These are phyloP conservation scores for Scolopax mira DNA, from an alignment of 2,113 vertebrate genomes.

Conservation along the genomic window DNA sequence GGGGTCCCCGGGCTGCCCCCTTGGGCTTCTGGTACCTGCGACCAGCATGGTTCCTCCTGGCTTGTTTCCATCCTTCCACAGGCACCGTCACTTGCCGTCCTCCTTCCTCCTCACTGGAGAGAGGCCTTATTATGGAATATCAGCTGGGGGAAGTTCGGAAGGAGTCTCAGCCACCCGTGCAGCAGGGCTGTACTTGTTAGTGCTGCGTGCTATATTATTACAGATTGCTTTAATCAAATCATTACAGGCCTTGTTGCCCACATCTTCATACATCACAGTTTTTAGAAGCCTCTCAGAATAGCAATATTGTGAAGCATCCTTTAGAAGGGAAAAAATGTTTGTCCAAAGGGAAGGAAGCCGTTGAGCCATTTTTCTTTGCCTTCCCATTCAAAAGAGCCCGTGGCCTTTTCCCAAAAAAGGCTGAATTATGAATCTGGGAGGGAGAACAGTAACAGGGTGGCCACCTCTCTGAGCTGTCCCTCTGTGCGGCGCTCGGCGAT, in stretches of 20 bases:
- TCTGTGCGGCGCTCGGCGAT: accelerated
- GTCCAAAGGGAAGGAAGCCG: not conserved
- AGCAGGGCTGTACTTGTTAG: not conserved
- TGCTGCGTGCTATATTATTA: accelerated
- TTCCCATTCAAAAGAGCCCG: not conserved
- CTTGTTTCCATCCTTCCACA: not conserved
- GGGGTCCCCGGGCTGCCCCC: not conserved
- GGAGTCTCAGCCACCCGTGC: not conserved
- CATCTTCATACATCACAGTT: no score
- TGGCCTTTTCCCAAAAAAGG: not conserved
- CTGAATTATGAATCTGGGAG: not conserved
- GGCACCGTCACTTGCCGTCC: not conserved
- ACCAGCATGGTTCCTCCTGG: not conserved
- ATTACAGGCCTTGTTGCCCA: not conserved
- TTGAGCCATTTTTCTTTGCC: not conserved
- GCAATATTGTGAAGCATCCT: not conserved
- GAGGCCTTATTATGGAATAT: not conserved
- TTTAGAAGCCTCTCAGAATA: not conserved
- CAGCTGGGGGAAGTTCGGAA: not conserved
- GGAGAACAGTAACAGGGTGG: not conserved
- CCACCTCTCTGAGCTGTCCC: accelerated
- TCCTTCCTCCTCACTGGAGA: not conserved
- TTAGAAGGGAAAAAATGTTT: not conserved
- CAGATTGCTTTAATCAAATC: not conserved
- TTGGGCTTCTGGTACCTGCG: not conserved